Conservation (phyloP, 2,797 vertebrate species). For the Thalassophryne amazonica region DNA sequence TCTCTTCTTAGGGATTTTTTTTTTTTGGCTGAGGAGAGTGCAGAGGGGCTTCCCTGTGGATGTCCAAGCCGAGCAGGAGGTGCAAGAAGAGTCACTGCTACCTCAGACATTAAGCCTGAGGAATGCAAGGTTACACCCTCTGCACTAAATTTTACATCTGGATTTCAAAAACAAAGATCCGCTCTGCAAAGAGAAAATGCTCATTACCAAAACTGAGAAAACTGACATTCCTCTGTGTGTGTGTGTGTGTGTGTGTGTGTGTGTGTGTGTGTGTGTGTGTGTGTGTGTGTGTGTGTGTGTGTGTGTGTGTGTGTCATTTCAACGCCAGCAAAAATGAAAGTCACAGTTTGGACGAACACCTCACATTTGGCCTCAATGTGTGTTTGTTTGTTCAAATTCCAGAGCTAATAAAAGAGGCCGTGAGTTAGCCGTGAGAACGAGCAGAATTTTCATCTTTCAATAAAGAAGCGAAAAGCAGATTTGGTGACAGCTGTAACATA, state of each 20-base stretch:
- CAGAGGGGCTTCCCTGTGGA: slow-evolving; percentile 55
- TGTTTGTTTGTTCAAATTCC: slow-evolving; percentile 35
- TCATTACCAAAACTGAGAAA: slow-evolving; percentile 20
- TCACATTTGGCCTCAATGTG: slow-evolving; percentile 21
- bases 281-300: slow-evolving; percentile 60
- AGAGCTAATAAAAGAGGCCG: slow-evolving; percentile 6
- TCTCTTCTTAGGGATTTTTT: slow-evolving; percentile 57
- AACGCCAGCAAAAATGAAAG: slow-evolving; percentile 21
- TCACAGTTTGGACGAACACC: slow-evolving; percentile 14
- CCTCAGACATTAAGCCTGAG: slow-evolving; percentile 47
- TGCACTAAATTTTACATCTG: slow-evolving; percentile 45
- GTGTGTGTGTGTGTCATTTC: slow-evolving; percentile 50
- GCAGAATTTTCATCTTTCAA: slow-evolving; percentile 22
- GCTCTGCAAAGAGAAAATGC: neutral
- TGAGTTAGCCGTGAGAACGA: slow-evolving; percentile 4
- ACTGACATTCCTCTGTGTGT: too few relatives aligned
- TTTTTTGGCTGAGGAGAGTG: slow-evolving; percentile 50
- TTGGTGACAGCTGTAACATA: slow-evolving; percentile 16
- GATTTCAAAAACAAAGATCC: slow-evolving; percentile 34
- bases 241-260: slow-evolving; percentile 58
- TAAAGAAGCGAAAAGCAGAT: slow-evolving; percentile 32
- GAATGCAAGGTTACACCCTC: slow-evolving; percentile 61
- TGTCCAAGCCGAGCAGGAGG: slow-evolving; percentile 35
- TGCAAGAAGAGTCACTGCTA: slow-evolving; percentile 17
- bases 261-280: slow-evolving; percentile 58